Base-by-base conservation (phyloP, 2,113 vertebrate species). In the Odontesthes bonariensis region DNA sequence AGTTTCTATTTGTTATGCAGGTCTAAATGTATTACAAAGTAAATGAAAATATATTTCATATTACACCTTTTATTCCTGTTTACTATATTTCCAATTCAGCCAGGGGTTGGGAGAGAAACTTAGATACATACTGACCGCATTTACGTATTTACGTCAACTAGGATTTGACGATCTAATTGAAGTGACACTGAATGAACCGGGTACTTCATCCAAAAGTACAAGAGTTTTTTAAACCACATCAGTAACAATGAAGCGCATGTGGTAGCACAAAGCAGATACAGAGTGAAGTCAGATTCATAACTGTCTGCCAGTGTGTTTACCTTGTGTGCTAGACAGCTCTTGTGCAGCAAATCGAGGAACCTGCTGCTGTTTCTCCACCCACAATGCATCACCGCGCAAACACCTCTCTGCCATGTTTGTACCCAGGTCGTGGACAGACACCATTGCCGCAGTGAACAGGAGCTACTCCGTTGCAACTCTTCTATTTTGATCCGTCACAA, bases 401-500 rank as follows among this genome's bases (percentile, higher is more conserved):
- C 67, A 10, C 55, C 33, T 12, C 52, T 7, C 84, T 73, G 82
- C 83, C 85, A 91, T 91, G 88, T 89, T 90, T 73, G 75, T 57
- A 8, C 67, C n/a, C 31, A 23, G 47, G 42, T 72, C 38, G 69
- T 60, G 59, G 44, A 44, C 57, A 22, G 51, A 47, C 38, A 10
- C 20, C 5, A 12, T 20, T 38, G 58, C 60, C 57, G 69, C 81
- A 59, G 16, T 49, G 46, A 49, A n/a, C 70, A 60, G 55, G 83
- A n/a, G 47, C 66, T 17, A 32, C 19, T 16, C 2, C 14, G 0
- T 17, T 9, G 2, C 7, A 20, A 67, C 7, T 70, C 8, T 46
- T 4, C 0, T 10, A 12, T 32, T 81, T 71, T 59, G 17, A 23
- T 23, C 11, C 20, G 6, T 33, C 8, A 33, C 57, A 20, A 81